Evolutionary conservation across 2,113 vertebrate species (phyloP).

Genomic region (Himantopus leucocephalus): DNA sequence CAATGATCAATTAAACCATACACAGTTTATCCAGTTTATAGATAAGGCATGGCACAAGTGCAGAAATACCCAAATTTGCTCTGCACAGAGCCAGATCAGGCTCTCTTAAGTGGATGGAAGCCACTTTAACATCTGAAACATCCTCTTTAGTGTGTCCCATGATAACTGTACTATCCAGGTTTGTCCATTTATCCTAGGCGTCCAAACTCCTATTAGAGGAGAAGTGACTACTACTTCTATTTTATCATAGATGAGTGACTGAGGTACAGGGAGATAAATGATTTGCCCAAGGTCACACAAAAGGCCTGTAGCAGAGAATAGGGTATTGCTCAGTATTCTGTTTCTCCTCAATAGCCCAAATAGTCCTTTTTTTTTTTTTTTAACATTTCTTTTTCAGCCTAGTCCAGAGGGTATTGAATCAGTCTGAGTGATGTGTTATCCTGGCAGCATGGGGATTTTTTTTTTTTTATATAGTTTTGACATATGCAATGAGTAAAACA

Average conservation of each 20-base stretch:
- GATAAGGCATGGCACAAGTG: not conserved
- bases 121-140: slow-evolving; percentile 28
- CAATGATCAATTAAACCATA: slow-evolving; percentile 58
- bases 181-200: slow-evolving; percentile 33
- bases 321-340: not conserved
- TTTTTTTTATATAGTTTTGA: not conserved
- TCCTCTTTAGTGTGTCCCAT: not conserved
- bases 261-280: slow-evolving; percentile 16
- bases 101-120: not conserved
- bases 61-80: not conserved
- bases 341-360: not conserved
- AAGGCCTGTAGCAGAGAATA: not conserved
- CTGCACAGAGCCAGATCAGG: not conserved
- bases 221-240: slow-evolving; percentile 2
- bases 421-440: not conserved
- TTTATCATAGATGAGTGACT: slow-evolving; percentile 34
- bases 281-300: slow-evolving; percentile 36
- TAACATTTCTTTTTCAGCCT: not conserved
- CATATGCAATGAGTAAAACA: slow-evolving; percentile 33
- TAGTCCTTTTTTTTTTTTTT: not conserved
- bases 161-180: not conserved
- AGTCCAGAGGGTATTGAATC: slow-evolving; percentile 16
- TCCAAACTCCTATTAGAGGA: not conserved
- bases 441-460: not conserved
- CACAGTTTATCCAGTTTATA: slow-evolving; percentile 11